Conservation (phyloP, 2,797 vertebrate genomes). For the Cebuella pygmaea region DNA sequence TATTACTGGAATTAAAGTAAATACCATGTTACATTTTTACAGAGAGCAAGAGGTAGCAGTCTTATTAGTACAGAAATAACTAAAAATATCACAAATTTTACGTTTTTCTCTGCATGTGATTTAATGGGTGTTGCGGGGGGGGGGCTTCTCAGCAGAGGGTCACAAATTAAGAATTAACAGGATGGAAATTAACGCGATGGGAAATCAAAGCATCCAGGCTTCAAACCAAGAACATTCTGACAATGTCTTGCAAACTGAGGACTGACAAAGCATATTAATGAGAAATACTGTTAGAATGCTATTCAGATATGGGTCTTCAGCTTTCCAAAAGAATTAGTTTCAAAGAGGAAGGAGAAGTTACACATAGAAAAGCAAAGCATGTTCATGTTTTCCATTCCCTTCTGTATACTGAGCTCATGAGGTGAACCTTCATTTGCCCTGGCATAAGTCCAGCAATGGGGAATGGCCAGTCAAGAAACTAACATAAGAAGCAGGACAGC, state of each 20-base stretch:
- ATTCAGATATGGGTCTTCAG: neutral
- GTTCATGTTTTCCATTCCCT: neutral
- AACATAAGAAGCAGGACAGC: neutral
- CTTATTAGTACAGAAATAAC: neutral
- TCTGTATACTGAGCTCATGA: neutral
- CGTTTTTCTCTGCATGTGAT: neutral
- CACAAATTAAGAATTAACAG: neutral
- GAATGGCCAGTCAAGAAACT: neutral
- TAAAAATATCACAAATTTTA: neutral
- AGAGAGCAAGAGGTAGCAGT: neutral
- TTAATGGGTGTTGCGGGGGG: neutral
- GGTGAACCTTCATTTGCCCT: neutral
- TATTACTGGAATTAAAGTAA: neutral
- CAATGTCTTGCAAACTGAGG: neutral
- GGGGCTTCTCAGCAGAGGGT: neutral
- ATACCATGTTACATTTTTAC: neutral
- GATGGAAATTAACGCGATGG: neutral
- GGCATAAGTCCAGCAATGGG: neutral
- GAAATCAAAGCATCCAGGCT: constrained; percentile 36
- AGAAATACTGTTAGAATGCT: constrained; percentile 22
- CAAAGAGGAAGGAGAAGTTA: neutral
- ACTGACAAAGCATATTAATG: constrained; percentile 32
- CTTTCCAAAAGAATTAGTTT: neutral
- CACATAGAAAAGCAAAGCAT: neutral
- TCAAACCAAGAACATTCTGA: constrained; percentile 39